phyloP scores from a whole-genome alignment of 2,888 invertebrate genomes.

The Amiota communis region DNA sequence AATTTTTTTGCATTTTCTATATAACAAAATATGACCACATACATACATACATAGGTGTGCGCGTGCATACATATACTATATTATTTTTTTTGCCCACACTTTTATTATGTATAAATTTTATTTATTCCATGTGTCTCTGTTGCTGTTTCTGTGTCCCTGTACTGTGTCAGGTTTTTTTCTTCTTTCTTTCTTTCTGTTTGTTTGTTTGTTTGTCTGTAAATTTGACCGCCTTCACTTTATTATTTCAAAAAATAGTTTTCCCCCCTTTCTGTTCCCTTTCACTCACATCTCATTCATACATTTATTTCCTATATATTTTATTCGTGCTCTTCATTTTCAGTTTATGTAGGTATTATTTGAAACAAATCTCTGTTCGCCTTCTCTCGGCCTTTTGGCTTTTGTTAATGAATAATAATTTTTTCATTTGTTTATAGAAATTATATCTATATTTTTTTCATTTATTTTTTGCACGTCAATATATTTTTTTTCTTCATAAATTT shows the following conservation, averaged over 20 bases:
- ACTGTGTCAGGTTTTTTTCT: background rate
- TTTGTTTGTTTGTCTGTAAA: background rate
- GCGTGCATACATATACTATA: too few relatives aligned
- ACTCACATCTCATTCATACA: too few relatives aligned
- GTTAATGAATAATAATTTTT: constrained; percentile 11
- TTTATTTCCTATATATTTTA: background rate
- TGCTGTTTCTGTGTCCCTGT: background rate
- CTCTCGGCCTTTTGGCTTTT: constrained; percentile 8
- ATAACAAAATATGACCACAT: background rate
- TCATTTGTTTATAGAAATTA: background rate
- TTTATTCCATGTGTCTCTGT: background rate
- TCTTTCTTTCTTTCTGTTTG: background rate
- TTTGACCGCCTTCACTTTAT: background rate
- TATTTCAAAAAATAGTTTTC: background rate
- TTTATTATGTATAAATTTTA: background rate
- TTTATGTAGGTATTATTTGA: constrained; percentile 3
- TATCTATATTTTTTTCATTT: background rate
- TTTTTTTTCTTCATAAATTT: constrained; percentile 6
- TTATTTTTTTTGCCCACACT: too few relatives aligned
- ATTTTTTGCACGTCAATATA: background rate
- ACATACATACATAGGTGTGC: too few relatives aligned
- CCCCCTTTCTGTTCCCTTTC: too few relatives aligned
- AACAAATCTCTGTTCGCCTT: background rate
- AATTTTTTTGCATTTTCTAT: background rate
- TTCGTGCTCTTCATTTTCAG: background rate